Percentiles rank a stretch among this genome's conserved stretches.
Evolutionary conservation across 1,140 invertebrate genomes (phyloP).

Genomic region (Aleiodes sp.): DNA sequence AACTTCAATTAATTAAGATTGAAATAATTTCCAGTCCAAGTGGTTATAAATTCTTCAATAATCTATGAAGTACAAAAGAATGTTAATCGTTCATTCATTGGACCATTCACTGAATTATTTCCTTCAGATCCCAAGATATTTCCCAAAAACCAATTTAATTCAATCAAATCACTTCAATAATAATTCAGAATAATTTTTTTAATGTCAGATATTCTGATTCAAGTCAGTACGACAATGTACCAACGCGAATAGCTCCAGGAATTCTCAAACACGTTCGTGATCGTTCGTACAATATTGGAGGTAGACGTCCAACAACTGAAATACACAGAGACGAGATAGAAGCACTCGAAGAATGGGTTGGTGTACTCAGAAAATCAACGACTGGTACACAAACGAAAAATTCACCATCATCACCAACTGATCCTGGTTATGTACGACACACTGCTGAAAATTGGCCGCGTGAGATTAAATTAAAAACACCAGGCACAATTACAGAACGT

Average conservation of each 20-base stretch:
- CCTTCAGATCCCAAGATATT: too few relatives aligned
- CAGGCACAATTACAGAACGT: constrained; percentile 54
- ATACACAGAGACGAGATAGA: constrained; percentile 57
- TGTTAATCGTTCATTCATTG: too few relatives aligned
- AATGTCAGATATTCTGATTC: constrained; percentile 57
- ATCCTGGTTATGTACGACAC: constrained; percentile 76
- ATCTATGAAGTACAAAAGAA: too few relatives aligned
- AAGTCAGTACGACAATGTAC: constrained; percentile 65
- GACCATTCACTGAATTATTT: too few relatives aligned
- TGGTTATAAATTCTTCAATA: too few relatives aligned
- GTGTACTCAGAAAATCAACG: constrained; percentile 62
- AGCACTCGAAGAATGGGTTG: constrained; percentile 63
- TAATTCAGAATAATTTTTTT: constrained; percentile 2
- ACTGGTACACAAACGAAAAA: constrained; percentile 57
- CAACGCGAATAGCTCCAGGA: constrained; percentile 57
- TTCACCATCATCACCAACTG: constrained; percentile 69
- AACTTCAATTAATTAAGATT: too few relatives aligned
- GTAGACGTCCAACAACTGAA: constrained; percentile 27
- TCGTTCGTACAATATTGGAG: constrained; percentile 47
- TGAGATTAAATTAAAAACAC: constrained; percentile 67
- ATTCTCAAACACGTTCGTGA: constrained; percentile 57
- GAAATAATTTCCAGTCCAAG: background rate
- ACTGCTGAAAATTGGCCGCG: constrained; percentile 74
- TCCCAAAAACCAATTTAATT: too few relatives aligned
- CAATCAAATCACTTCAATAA: too few relatives aligned